phyloP scores from a whole-genome alignment of 2,888 invertebrate species.

The Cabera pusaria region DNA sequence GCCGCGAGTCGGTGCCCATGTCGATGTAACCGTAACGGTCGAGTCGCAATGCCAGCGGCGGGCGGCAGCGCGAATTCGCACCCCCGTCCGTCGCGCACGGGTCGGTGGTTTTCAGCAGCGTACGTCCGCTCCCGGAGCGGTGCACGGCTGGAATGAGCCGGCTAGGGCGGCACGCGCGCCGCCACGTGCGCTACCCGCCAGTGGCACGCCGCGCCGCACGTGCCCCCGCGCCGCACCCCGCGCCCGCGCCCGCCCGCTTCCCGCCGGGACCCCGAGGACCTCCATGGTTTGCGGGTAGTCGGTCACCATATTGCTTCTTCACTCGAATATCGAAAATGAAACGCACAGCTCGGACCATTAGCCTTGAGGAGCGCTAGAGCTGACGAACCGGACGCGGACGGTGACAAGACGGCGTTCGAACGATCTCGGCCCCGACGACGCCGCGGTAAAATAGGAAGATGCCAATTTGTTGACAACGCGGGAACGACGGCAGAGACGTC shows the following conservation, averaged over 20 bases:
- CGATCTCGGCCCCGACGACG: no score
- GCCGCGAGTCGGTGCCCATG: slow-evolving; percentile 61
- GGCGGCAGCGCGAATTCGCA: slow-evolving; percentile 53
- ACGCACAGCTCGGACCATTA: no score
- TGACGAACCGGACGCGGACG: no score
- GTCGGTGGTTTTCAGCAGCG: no score
- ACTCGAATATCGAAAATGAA: no score
- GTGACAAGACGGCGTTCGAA: no score
- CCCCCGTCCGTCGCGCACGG: slow-evolving; percentile 49
- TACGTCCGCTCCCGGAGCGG: slow-evolving; percentile 69
- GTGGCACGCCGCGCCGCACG: slow-evolving; percentile 55
- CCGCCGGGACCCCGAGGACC: slow-evolving; percentile 13
- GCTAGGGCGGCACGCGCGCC: slow-evolving; percentile 55
- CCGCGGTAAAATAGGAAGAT: no score
- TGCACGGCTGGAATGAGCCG: slow-evolving; percentile 68
- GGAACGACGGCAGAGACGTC: no score
- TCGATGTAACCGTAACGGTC: slow-evolving; percentile 84
- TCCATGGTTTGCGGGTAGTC: slow-evolving; percentile 4
- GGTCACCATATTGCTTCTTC: no score
- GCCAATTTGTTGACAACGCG: no score
- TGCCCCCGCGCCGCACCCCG: slow-evolving; percentile 60
- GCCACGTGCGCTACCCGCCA: no score
- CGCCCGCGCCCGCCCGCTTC: slow-evolving; percentile 45
- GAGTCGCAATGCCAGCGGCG: slow-evolving; percentile 51
- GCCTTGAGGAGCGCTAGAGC: no score